Conservation (phyloP, 2,797 vertebrate genomes). For the Melanotaenia boesemani region DNA sequence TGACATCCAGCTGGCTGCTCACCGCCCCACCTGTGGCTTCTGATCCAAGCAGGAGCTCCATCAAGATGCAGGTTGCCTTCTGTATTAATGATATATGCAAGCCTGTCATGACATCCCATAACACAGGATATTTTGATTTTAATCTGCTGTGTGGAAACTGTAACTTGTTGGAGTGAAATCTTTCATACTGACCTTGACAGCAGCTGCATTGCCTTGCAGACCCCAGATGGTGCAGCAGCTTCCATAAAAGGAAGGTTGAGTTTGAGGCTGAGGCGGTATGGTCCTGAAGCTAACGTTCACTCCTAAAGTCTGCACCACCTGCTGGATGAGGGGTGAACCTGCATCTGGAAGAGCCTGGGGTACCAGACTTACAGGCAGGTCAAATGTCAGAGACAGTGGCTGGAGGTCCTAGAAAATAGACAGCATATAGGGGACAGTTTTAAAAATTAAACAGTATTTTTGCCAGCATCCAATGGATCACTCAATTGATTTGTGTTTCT, state of each 20-base stretch:
- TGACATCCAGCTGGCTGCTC: constrained; percentile 85
- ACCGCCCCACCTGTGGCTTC: constrained; percentile 74
- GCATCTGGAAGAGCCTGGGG: constrained; percentile 80
- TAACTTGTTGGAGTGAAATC: neutral
- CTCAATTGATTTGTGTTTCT: constrained; percentile 49
- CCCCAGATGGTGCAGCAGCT: constrained; percentile 84
- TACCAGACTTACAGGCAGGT: constrained; percentile 82
- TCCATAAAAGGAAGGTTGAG: constrained; percentile 79
- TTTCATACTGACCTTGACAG: constrained; percentile 78
- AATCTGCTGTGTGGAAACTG: neutral
- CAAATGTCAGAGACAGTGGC: constrained; percentile 84
- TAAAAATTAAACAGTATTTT: constrained; percentile 46
- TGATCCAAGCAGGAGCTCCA: constrained; percentile 83
- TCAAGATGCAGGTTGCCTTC: constrained; percentile 83
- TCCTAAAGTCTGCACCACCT: constrained; percentile 82
- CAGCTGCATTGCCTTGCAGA: constrained; percentile 79
- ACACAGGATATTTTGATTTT: neutral
- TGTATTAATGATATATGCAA: constrained; percentile 43
- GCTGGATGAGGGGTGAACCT: constrained; percentile 83
- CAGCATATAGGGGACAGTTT: constrained; percentile 26
- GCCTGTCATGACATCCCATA: neutral
- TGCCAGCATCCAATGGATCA: constrained; percentile 50
- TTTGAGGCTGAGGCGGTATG: constrained; percentile 61
- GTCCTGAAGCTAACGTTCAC: constrained; percentile 84
- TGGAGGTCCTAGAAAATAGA: constrained; percentile 80